A percentile compares a stretch with the other conserved stretches of the same genome.
phyloP scores from a whole-genome alignment of 2,113 vertebrate genomes.

The Noturus placidus region DNA sequence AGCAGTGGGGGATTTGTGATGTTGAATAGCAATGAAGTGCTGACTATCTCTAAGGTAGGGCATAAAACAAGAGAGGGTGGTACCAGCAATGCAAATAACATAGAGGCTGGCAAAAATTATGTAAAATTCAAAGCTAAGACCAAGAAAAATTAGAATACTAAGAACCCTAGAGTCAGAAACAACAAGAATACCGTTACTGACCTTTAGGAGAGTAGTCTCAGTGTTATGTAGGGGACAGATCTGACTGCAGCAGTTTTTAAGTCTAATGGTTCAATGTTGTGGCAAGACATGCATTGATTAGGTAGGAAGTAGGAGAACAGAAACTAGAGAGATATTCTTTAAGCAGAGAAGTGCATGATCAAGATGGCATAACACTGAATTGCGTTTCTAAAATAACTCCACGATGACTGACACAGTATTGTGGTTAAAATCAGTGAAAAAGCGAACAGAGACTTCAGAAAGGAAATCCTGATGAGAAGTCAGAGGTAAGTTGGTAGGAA shows the following conservation, averaged over 20 bases:
- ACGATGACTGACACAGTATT: neutral
- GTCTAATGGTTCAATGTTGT: neutral
- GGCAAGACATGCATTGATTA: neutral
- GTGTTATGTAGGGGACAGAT: neutral
- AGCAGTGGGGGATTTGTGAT: neutral
- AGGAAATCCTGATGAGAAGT: neutral
- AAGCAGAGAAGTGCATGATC: neutral
- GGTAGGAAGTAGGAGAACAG: neutral
- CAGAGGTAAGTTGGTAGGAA: neutral
- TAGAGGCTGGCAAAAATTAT: neutral
- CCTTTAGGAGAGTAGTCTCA: neutral
- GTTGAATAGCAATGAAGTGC: neutral
- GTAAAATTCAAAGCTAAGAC: neutral
- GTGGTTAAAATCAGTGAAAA: neutral
- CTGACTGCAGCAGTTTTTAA: neutral
- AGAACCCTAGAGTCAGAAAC: neutral
- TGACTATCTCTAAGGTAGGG: neutral
- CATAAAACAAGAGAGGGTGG: too few species aligned
- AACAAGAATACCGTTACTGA: too few species aligned
- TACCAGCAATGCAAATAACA: too few species aligned
- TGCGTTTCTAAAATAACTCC: neutral
- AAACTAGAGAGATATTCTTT: neutral
- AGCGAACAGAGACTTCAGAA: neutral
- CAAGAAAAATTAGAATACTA: too few species aligned
- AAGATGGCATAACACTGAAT: neutral